phyloP scores from a whole-genome alignment of 2,888 invertebrate species.

The Caenorhabditis auriculariae region DNA sequence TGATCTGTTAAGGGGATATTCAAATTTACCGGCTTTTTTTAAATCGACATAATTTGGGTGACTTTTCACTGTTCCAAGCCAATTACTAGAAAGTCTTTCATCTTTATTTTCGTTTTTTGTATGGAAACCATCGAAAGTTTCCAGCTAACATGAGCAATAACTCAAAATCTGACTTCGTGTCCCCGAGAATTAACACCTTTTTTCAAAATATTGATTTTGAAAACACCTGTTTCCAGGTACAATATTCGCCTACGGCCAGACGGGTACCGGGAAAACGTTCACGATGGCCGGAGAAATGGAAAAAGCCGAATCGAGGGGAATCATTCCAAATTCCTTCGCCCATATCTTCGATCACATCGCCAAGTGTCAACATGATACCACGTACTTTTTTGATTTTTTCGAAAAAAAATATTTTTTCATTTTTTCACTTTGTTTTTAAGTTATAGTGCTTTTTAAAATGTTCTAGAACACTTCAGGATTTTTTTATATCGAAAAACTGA shows the following conservation, averaged over 20 bases:
- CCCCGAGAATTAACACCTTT: no score
- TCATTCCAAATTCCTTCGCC: conserved; percentile 97
- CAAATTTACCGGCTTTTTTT: no score
- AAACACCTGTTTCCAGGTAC: conserved; percentile 65
- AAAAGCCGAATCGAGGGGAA: conserved; percentile 85
- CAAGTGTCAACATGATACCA: conserved; percentile 84
- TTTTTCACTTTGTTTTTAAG: not conserved
- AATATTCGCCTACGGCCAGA: conserved; percentile 73
- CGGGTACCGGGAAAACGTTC: conserved; percentile 95
- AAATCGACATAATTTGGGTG: no score
- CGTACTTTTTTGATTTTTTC: conserved; percentile 69
- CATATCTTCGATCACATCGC: conserved; percentile 98
- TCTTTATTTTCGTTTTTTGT: no score
- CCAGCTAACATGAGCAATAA: no score
- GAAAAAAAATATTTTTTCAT: conserved; percentile 1
- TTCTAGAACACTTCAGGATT: not conserved
- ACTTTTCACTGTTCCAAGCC: no score
- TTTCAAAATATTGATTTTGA: no score
- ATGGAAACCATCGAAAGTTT: no score
- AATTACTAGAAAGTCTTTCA: no score
- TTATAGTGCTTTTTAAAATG: not conserved
- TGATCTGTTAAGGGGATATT: no score
- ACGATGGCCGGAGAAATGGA: conserved; percentile 93
- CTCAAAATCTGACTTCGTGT: no score
- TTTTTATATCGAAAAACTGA: not conserved